Conservation (phyloP, 2,888 invertebrate species). For the Parapristionchus giblindavisi region DNA sequence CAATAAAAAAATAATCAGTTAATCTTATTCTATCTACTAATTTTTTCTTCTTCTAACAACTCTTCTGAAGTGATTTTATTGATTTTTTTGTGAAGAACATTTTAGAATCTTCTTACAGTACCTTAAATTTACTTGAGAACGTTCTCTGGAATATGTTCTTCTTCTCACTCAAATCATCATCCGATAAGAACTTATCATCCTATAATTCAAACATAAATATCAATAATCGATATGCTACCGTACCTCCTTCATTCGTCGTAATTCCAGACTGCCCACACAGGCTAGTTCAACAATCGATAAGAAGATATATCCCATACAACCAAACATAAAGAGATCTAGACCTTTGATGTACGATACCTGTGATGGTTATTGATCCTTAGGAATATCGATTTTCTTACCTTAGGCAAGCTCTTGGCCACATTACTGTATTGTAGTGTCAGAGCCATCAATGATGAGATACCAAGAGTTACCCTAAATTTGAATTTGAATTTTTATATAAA, state of each 20-base stretch:
- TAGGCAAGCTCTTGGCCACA: conserved; percentile 65
- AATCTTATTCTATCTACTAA: no score
- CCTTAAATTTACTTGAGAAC: conserved; percentile 51
- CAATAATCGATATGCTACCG: not conserved
- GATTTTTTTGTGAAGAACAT: no score
- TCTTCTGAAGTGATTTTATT: no score
- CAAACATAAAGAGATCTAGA: conserved; percentile 68
- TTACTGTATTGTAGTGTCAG: conserved; percentile 68
- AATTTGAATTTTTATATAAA: not conserved
- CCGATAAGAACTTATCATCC: conserved; percentile 52
- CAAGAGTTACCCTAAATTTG: conserved; percentile 57
- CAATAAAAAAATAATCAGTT: not conserved
- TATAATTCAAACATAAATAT: not conserved
- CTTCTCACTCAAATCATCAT: conserved; percentile 47
- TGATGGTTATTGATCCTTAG: not conserved
- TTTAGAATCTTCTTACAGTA: not conserved
- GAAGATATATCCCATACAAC: conserved; percentile 67
- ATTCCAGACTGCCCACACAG: conserved; percentile 57
- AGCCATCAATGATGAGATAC: conserved; percentile 68
- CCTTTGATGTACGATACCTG: conserved; percentile 68
- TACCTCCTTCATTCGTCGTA: conserved; percentile 30
- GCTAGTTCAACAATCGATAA: conserved; percentile 63
- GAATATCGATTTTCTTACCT: conserved; percentile 49
- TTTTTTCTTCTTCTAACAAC: no score
- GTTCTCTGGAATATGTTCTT: conserved; percentile 55